phyloP scores from a whole-genome alignment of 2,113 vertebrate species.

The Lepisosteus osseus region DNA sequence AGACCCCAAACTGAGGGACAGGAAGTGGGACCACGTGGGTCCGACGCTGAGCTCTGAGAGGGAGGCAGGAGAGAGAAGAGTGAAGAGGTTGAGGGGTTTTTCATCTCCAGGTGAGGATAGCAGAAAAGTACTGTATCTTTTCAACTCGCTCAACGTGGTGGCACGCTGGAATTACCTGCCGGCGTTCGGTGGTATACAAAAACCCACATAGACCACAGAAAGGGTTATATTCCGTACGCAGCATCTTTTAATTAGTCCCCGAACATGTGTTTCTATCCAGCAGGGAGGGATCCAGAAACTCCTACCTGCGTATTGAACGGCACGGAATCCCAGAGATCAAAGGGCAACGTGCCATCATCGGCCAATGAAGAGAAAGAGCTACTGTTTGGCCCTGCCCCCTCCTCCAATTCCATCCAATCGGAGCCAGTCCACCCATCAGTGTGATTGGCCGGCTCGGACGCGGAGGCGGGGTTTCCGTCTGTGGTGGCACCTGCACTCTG shows the following conservation, averaged over 20 bases:
- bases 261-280: no score
- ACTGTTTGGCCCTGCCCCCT: not conserved
- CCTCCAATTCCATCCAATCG: not conserved
- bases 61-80: not conserved
- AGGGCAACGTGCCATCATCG: not conserved
- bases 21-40: slow-evolving; percentile 48
- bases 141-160: no score
- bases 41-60: slow-evolving; percentile 24
- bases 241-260: no score
- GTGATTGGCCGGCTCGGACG: not conserved
- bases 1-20: slow-evolving; percentile 72
- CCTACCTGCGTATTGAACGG: not conserved
- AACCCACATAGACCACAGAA: no score
- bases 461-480: not conserved
- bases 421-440: not conserved
- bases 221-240: no score
- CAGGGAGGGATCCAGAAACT: not conserved
- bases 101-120: no score
- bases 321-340: not conserved
- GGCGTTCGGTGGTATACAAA: no score
- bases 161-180: no score
- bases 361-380: not conserved
- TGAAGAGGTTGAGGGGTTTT: not conserved
- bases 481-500: not conserved
- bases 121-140: no score